Percentiles rank a stretch among this genome's conserved stretches.
These are phyloP conservation scores for Cryptocephalus primarius DNA, from an alignment of 2,888 invertebrate genomes.

Conservation along the genomic window DNA sequence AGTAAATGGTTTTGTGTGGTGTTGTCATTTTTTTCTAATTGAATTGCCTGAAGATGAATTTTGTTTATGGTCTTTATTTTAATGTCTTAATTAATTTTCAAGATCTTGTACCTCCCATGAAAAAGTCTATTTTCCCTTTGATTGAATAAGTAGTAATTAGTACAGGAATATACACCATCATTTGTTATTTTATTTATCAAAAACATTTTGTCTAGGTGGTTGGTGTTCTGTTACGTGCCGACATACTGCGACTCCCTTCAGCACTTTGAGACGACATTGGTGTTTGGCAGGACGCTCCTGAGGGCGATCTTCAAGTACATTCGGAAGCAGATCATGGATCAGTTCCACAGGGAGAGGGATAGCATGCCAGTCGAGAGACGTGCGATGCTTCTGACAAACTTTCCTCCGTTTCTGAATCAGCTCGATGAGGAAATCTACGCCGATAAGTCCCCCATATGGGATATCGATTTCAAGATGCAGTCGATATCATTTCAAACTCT, in stretches of 20 bases:
- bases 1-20: too few relatives aligned
- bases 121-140: too few relatives aligned
- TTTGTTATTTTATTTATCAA: too few relatives aligned
- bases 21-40: too few relatives aligned
- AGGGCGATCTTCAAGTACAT: constrained; percentile 71
- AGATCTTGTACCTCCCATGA: too few relatives aligned
- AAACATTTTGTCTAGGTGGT: constrained; percentile 51
- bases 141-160: too few relatives aligned
- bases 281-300: constrained; percentile 81
- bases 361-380: constrained; percentile 81
- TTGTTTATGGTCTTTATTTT: too few relatives aligned
- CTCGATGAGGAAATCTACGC: constrained; percentile 83
- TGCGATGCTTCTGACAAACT: constrained; percentile 73
- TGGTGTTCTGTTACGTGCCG: constrained; percentile 92
- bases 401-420: constrained; percentile 83
- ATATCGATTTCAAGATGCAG: constrained; percentile 72
- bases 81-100: too few relatives aligned
- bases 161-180: too few relatives aligned
- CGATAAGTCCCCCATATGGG: constrained; percentile 85
- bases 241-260: constrained; percentile 89
- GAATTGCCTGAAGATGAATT: too few relatives aligned
- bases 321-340: constrained; percentile 79
- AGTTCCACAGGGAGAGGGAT: constrained; percentile 81
- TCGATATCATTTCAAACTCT: constrained; percentile 55
- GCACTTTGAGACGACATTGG: constrained; percentile 80